A percentile compares a stretch with the other conserved stretches of the same genome.
Evolutionary conservation across 2,113 vertebrate species (phyloP).

Genomic region (Stegostoma tigrinum): DNA sequence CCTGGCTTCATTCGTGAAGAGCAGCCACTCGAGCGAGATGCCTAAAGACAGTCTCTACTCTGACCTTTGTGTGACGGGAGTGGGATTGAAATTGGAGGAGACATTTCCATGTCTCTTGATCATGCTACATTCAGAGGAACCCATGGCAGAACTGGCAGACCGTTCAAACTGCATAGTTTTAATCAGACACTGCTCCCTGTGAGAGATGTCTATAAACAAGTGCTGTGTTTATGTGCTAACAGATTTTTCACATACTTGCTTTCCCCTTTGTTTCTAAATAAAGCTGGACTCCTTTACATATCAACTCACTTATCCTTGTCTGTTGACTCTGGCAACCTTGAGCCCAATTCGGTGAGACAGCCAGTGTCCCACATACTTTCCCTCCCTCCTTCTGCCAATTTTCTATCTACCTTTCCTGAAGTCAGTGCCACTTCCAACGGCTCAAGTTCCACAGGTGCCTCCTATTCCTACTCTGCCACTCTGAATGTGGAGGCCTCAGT

Average conservation of each 20-base stretch:
- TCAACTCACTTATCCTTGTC: not conserved
- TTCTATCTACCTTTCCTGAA: not conserved
- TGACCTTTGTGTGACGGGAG: not conserved
- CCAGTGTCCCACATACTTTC: not conserved
- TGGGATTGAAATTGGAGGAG: not conserved
- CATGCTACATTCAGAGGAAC: not conserved
- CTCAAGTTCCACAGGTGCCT: not conserved
- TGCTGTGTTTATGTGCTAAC: not conserved
- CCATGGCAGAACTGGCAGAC: not conserved
- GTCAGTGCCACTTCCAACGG: not conserved
- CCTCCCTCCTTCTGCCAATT: not conserved
- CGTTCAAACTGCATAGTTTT: not conserved
- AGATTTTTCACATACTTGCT: conserved; percentile 9
- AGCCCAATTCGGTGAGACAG: not conserved
- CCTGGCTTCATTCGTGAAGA: not conserved
- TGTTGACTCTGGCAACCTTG: not conserved
- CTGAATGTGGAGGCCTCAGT: not conserved
- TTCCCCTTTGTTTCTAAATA: conserved; percentile 1
- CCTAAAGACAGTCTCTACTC: not conserved
- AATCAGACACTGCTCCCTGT: not conserved
- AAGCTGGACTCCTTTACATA: not conserved
- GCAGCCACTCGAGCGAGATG: not conserved
- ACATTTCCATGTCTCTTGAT: not conserved
- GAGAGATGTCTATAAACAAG: conserved; percentile 13
- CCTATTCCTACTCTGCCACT: not conserved